Evolutionary conservation across 2,113 vertebrate species (phyloP).

Genomic region (Phalacrocorax aristotelis): DNA sequence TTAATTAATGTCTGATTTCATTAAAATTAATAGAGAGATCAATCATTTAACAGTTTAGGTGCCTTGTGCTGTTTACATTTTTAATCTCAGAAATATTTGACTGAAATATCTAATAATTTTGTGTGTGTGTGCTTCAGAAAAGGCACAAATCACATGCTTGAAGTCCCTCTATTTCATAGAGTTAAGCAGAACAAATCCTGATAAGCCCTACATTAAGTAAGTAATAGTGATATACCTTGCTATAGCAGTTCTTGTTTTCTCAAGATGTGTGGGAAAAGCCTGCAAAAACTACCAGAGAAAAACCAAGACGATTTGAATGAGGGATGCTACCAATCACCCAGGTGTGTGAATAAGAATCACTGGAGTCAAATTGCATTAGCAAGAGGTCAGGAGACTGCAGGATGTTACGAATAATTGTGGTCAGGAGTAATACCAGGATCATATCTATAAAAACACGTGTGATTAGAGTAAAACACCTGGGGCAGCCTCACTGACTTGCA

Average conservation of each 20-base stretch:
- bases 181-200: background rate
- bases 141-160: background rate
- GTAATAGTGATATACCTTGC: background rate
- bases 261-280: background rate
- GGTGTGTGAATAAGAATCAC: background rate
- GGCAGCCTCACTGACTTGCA: background rate
- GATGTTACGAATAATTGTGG: background rate
- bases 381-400: background rate
- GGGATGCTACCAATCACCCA: background rate
- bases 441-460: background rate
- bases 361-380: background rate
- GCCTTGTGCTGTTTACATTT: background rate
- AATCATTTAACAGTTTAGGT: background rate
- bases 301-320: background rate
- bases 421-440: background rate
- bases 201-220: background rate
- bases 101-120: background rate
- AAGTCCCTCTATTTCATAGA: background rate
- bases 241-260: background rate
- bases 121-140: background rate
- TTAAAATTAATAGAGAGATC: background rate
- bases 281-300: background rate
- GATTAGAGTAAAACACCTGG: background rate
- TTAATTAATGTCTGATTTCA: conserved; percentile 15
- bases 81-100: background rate